These are phyloP conservation scores for Helleia helle DNA, from an alignment of 2,888 invertebrate species.

Conservation along the genomic window DNA sequence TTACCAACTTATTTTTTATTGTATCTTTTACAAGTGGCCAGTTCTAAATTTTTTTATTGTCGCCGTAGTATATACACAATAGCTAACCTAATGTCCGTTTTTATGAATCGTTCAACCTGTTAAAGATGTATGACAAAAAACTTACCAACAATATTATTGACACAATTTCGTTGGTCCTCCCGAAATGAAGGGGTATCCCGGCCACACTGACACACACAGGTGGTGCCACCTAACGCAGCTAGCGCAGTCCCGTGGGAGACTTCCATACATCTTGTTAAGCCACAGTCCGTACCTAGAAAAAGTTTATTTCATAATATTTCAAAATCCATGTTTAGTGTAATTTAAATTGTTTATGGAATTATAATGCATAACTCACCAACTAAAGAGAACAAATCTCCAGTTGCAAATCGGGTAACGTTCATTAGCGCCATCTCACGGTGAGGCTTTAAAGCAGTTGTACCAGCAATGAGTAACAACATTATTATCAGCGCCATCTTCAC, in stretches of 20 bases:
- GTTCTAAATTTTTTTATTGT: too few species aligned
- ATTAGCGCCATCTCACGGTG: constrained; percentile 53
- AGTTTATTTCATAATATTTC: too few species aligned
- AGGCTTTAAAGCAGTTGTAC: constrained; percentile 28
- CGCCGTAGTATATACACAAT: too few species aligned
- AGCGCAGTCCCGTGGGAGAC: constrained; percentile 78
- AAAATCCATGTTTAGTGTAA: too few species aligned
- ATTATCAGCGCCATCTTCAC: constrained; percentile 46
- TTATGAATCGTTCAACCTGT: too few species aligned
- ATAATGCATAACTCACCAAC: constrained; percentile 48
- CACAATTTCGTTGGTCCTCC: constrained; percentile 81
- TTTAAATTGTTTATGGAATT: too few species aligned
- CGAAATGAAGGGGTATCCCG: constrained; percentile 79
- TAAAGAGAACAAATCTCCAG: constrained; percentile 75
- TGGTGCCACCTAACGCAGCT: constrained; percentile 51
- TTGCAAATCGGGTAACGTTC: constrained; percentile 73
- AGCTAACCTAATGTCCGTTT: too few species aligned
- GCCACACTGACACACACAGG: constrained; percentile 81
- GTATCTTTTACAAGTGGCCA: too few species aligned
- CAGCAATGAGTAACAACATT: constrained; percentile 29
- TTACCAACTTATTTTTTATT: too few species aligned
- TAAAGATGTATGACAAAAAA: too few species aligned
- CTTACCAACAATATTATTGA: constrained; percentile 82
- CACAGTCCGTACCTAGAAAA: constrained; percentile 66
- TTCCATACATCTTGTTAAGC: constrained; percentile 78